Base-by-base conservation (phyloP, 2,888 invertebrate species). In the Steinernema hermaphroditum region DNA sequence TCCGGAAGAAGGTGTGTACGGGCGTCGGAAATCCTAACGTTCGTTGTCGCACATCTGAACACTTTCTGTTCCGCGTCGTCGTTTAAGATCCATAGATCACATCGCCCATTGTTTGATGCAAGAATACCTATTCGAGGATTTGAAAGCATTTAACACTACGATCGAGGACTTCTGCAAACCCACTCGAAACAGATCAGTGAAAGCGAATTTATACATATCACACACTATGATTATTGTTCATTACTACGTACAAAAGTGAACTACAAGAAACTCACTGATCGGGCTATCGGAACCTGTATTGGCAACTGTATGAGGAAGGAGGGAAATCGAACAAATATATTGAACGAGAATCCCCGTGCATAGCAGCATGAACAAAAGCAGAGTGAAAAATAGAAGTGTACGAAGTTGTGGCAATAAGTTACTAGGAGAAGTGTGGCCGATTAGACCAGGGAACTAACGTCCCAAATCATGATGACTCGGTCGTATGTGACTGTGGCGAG, bases 401-500 rank as follows among this genome's bases (percentile, higher is more conserved):
- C 37, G 37, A 4, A 12, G 12, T 19, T 50, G 19, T 22, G 6
- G 50, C 22, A 50, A 50, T 50, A 50, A 50, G 19, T 50, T 50
- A 50, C 24, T 14, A 4, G 6, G 1, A 6, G 32, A 12, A 68
- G 32, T 29, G 12, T 22, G 6, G 68, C 12, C 29, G 2, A 74
- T 78, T 72, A 82, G 19, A 81, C 75, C 71, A 81, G 44, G 9
- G 71, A 62, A 22, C 49, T 72, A 32, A 85, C 79, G 57, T 85
- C 81, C 82, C 83, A 85, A 32, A 90, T 88, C 87, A 97, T 96
- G 86, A 98, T 94, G 82, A 96, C 90, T 83, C 94, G 91, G 89
- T 98, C 97, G 87, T 93, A 93, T 29, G 97, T 97, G 50, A 95
- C 93, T 1, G 96, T 94, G 76, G 95, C 90, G 86, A 97, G 90